phyloP scores from a whole-genome alignment of 2,113 vertebrate species.

The Circaetus gallicus region DNA sequence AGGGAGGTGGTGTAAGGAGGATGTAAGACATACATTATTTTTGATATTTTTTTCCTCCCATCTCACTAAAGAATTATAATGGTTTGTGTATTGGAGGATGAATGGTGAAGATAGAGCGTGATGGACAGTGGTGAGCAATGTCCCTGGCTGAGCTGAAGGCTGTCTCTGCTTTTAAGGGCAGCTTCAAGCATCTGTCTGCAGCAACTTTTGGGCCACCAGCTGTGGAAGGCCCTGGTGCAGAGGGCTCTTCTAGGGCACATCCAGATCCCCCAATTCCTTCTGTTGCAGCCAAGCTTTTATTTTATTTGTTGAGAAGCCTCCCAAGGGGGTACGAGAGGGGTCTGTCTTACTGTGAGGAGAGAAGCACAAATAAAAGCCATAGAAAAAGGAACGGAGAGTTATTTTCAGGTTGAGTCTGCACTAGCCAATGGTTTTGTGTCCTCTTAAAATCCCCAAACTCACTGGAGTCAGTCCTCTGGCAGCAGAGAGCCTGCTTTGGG shows the following conservation, averaged over 20 bases:
- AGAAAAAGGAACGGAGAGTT: neutral
- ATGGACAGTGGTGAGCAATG: neutral
- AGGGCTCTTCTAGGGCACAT: neutral
- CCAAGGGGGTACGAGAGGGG: accelerated
- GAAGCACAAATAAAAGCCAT: neutral
- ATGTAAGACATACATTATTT: neutral
- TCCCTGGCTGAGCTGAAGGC: neutral
- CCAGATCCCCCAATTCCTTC: neutral
- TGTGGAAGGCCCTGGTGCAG: neutral
- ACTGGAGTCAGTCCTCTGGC: neutral
- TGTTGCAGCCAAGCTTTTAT: neutral
- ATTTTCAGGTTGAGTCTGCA: neutral
- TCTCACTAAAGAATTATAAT: neutral
- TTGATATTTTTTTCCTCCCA: neutral
- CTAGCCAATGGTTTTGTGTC: neutral
- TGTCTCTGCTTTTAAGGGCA: neutral
- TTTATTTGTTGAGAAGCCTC: neutral
- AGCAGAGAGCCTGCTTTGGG: neutral
- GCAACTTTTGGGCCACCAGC: neutral
- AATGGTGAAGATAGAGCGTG: neutral
- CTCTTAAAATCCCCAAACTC: neutral
- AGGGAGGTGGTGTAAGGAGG: neutral
- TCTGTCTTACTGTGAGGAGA: neutral
- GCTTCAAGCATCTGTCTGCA: neutral
- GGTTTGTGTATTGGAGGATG: neutral